A percentile compares a stretch with the other conserved stretches of the same genome.
Evolutionary conservation across 2,797 vertebrate species (phyloP).

Genomic region (Poecilia velifera): DNA sequence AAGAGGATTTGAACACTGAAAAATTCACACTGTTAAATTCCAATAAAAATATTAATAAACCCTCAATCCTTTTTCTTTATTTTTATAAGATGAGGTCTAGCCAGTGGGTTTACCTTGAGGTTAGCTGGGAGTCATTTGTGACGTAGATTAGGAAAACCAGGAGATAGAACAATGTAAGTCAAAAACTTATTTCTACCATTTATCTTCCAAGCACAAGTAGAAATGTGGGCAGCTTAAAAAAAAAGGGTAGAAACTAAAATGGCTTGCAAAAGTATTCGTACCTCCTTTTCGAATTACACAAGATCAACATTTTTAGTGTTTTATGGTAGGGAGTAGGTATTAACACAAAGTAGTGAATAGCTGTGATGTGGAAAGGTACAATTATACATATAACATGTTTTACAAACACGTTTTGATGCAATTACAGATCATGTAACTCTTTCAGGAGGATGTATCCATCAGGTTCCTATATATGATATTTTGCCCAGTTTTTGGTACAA

Average conservation of each 20-base stretch:
- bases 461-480: background rate
- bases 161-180: slow-evolving; percentile 35
- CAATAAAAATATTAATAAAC: slow-evolving; percentile 2
- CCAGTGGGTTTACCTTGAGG: slow-evolving; percentile 23
- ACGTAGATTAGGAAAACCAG: slow-evolving; percentile 22
- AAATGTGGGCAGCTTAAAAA: slow-evolving; percentile 50
- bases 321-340: background rate
- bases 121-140: slow-evolving; percentile 20
- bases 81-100: slow-evolving; percentile 12
- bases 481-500: background rate
- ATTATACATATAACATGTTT: background rate
- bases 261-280: background rate
- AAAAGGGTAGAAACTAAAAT: slow-evolving; percentile 18
- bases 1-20: slow-evolving; percentile 34
- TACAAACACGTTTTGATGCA: background rate
- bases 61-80: background rate
- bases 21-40: slow-evolving; percentile 9
- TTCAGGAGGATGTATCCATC: background rate
- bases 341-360: background rate
- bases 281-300: background rate
- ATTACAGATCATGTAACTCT: background rate
- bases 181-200: slow-evolving; percentile 53
- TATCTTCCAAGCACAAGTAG: slow-evolving; percentile 39
- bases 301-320: background rate
- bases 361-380: background rate